Percentiles rank a stretch among this genome's conserved stretches.
These are phyloP conservation scores for Athene cunicularia DNA, from an alignment of 2,113 vertebrate species.

Conservation along the genomic window DNA sequence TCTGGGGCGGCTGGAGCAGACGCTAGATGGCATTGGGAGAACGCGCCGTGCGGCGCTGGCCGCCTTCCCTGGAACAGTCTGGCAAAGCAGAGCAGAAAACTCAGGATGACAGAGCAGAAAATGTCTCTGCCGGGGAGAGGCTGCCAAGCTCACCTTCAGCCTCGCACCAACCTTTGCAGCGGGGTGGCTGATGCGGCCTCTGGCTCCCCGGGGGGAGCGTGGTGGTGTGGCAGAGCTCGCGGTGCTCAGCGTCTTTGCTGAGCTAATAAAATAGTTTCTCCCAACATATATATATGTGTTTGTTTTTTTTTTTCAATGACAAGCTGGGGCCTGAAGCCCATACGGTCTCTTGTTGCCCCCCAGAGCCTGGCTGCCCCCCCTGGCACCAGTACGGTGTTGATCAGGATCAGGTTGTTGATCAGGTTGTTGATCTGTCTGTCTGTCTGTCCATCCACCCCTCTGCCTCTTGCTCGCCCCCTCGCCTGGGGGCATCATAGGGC, in stretches of 20 bases:
- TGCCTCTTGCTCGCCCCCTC: rapidly evolving
- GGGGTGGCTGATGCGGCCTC: neutral
- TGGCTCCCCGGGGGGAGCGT: rapidly evolving
- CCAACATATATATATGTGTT: too few relatives aligned
- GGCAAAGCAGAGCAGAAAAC: slow-evolving; percentile 21
- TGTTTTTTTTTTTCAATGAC: neutral
- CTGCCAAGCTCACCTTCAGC: neutral
- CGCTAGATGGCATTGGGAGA: slow-evolving; percentile 66
- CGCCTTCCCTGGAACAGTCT: neutral
- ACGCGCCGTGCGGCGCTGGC: neutral
- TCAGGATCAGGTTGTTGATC: too few relatives aligned
- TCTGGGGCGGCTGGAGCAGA: neutral
- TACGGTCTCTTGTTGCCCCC: rapidly evolving
- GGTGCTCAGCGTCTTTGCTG: neutral
- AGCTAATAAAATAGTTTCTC: neutral
- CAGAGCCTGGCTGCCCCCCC: rapidly evolving
- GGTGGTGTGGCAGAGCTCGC: neutral
- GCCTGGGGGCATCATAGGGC: neutral
- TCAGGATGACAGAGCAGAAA: slow-evolving; percentile 73
- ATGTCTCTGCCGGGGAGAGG: neutral
- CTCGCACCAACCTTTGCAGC: neutral
- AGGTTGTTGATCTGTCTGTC: neutral
- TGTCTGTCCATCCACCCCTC: neutral
- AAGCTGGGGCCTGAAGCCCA: neutral
- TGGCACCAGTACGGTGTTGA: neutral